Evolutionary conservation across 2,888 invertebrate genomes (phyloP).

Genomic region (Seira sanloemensis): DNA sequence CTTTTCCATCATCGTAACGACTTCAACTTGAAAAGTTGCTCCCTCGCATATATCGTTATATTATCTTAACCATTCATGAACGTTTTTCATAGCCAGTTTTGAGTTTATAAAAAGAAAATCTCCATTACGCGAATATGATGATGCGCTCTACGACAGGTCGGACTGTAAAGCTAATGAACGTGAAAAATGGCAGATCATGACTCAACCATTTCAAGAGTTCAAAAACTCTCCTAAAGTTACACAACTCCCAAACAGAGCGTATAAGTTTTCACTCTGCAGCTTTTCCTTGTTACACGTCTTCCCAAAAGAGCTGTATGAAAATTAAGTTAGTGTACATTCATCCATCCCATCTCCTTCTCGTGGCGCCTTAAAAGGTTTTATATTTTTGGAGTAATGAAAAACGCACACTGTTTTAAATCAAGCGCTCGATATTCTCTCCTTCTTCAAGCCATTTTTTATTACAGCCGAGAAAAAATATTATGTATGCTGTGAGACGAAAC

Average conservation of each 20-base stretch:
- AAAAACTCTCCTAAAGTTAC: neutral
- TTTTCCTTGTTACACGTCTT: neutral
- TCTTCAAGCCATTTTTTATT: neutral
- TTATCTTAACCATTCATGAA: neutral
- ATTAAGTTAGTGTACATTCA: neutral
- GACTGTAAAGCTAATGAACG: conserved; percentile 62
- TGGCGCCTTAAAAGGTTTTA: neutral
- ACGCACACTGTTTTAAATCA: neutral
- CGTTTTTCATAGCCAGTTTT: neutral
- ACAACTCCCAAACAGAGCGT: neutral
- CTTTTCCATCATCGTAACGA: too few species aligned
- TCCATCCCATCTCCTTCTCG: too few species aligned
- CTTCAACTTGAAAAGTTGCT: too few species aligned
- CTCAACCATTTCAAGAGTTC: conserved; percentile 34
- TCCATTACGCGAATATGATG: conserved; percentile 45
- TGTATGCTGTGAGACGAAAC: neutral
- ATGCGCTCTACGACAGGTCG: conserved; percentile 4
- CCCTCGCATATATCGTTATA: too few species aligned
- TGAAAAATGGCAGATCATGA: conserved; percentile 69
- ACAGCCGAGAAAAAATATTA: neutral
- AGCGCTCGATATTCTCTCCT: neutral
- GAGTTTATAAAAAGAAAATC: conserved; percentile 36
- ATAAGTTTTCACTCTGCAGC: neutral
- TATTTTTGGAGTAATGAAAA: neutral
- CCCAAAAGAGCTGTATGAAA: neutral